Evolutionary conservation across 2,797 vertebrate species (phyloP).

Genomic region (Delichon dasypus): DNA sequence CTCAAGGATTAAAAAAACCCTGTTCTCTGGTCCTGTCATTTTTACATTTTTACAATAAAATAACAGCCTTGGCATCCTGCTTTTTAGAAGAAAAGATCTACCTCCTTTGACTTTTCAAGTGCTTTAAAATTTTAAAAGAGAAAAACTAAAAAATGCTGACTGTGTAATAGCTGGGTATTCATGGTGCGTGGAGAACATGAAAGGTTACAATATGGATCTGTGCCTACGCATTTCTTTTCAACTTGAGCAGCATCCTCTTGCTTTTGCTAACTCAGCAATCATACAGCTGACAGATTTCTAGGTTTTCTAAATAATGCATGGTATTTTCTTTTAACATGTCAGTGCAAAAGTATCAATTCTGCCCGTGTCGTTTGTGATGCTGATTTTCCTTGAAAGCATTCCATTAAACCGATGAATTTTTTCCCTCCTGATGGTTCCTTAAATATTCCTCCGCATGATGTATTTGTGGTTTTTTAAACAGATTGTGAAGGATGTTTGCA

Average conservation of each 20-base stretch:
- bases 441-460: conserved; percentile 78
- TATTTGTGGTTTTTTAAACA: conserved; percentile 79
- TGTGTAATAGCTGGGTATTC: conserved; percentile 76
- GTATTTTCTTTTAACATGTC: conserved; percentile 86
- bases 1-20: conserved; percentile 18
- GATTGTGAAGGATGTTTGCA: conserved; percentile 76
- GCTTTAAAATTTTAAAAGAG: conserved; percentile 70
- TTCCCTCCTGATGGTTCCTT: conserved; percentile 76
- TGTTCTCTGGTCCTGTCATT: conserved; percentile 56
- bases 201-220: conserved; percentile 77
- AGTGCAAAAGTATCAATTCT: conserved; percentile 84
- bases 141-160: conserved; percentile 77
- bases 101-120: conserved; percentile 66
- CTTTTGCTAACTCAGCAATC: conserved; percentile 86
- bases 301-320: conserved; percentile 86
- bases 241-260: conserved; percentile 73
- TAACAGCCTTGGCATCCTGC: conserved; percentile 61
- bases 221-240: conserved; percentile 76
- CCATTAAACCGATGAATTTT: conserved; percentile 87
- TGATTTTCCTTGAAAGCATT: conserved; percentile 85
- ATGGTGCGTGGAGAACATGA: conserved; percentile 76
- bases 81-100: conserved; percentile 66
- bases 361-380: conserved; percentile 81
- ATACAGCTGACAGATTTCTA: conserved; percentile 82
- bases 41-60: conserved; percentile 65